phyloP scores from a whole-genome alignment of 1,140 invertebrate genomes.

The Nixonia krombeini region DNA sequence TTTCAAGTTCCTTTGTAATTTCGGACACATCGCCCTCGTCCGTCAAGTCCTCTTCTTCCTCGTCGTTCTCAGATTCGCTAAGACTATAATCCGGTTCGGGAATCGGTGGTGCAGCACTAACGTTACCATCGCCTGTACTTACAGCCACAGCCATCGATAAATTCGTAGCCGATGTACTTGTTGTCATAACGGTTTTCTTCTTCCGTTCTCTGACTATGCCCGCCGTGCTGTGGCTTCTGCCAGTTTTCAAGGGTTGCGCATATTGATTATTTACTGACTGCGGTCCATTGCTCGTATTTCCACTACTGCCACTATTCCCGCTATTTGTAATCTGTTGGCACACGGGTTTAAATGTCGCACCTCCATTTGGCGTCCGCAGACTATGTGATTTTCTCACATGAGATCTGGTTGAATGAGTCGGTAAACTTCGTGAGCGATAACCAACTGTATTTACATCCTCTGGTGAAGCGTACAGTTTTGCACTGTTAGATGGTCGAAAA shows the following conservation, averaged over 20 bases:
- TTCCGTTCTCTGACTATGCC: conserved; percentile 67
- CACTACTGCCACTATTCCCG: conserved; percentile 52
- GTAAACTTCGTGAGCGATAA: conserved; percentile 78
- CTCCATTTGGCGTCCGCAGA: conserved; percentile 71
- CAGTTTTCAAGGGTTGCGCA: conserved; percentile 77
- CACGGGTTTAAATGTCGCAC: conserved; percentile 64
- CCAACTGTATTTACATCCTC: conserved; percentile 86
- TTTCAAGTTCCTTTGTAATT: conserved; percentile 68
- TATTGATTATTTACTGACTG: conserved; percentile 73
- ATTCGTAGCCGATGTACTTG: conserved; percentile 64
- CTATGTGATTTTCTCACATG: conserved; percentile 79
- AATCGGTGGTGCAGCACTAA: conserved; percentile 78
- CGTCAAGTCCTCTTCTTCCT: conserved; percentile 64
- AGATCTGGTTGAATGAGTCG: conserved; percentile 70
- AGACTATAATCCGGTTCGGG: conserved; percentile 92
- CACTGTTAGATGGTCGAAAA: conserved; percentile 86
- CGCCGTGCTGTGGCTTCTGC: conserved; percentile 73
- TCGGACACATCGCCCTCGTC: conserved; percentile 76
- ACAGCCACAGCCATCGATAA: conserved; percentile 48
- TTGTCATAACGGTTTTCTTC: conserved; percentile 63
- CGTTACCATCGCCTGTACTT: conserved; percentile 15
- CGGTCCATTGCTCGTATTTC: conserved; percentile 53
- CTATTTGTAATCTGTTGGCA: conserved; percentile 31
- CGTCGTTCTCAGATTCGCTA: conserved; percentile 78
- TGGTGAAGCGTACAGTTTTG: conserved; percentile 90